Evolutionary conservation across 2,797 vertebrate species (phyloP).

Genomic region (Champsocephalus gunnari): DNA sequence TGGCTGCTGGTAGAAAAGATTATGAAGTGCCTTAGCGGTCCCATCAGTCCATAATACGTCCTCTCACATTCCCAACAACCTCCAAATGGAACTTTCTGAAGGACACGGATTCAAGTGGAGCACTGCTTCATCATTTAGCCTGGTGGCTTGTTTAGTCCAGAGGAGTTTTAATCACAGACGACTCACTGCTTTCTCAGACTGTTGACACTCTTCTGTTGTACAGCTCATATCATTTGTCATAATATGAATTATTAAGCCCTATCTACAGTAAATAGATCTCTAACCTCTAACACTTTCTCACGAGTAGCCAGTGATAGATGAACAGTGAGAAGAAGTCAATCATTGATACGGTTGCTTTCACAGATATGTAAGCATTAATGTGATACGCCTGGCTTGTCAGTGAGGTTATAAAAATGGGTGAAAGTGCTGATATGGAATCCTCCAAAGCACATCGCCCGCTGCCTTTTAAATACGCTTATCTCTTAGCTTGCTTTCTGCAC

Average conservation of each 20-base stretch:
- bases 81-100: conserved; percentile 58
- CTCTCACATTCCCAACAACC: conserved; percentile 51
- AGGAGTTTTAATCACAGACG: conserved; percentile 25
- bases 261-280: conserved; percentile 53
- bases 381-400: conserved; percentile 5
- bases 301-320: conserved; percentile 28
- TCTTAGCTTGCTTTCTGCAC: conserved; percentile 4
- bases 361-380: not conserved
- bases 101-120: conserved; percentile 41
- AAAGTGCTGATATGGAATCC: conserved; percentile 12
- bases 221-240: conserved; percentile 14
- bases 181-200: conserved; percentile 23
- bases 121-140: conserved; percentile 19
- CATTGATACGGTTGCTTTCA: conserved; percentile 18
- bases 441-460: conserved; percentile 3
- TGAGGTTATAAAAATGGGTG: conserved; percentile 13
- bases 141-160: conserved; percentile 34
- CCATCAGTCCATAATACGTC: conserved; percentile 47
- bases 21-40: conserved; percentile 48
- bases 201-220: conserved; percentile 42
- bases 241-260: conserved; percentile 29
- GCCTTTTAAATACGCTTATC: conserved; percentile 24
- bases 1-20: conserved; percentile 38
- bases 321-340: conserved; percentile 27
- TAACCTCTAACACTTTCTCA: conserved; percentile 52